Evolutionary conservation across 2,113 vertebrate genomes (phyloP), one percentile per base, ranked within the genome.

Genomic region (Emydura subglobosa): DNA sequence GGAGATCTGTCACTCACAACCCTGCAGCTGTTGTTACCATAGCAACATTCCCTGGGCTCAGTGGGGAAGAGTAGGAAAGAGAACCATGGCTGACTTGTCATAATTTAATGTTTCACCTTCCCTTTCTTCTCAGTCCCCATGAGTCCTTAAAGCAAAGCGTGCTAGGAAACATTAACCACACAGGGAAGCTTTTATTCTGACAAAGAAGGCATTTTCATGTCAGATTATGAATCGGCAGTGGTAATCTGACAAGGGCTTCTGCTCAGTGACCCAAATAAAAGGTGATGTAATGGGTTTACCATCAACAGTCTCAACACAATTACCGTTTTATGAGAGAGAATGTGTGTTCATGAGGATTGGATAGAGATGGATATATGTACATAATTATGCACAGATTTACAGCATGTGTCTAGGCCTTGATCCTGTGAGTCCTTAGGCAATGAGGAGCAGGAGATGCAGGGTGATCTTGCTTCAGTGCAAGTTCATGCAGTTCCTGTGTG

Each of bases 11-110:
- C 81, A 81, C 95, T 97, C 89, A 79, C 91, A 94, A 88, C 91
- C 83, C 79, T 85, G 91, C 96, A 96, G 96, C 95, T 97, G 93
- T 93, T 39, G 19, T 98, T 89, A 27, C 98, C 96, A 96, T 97
- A 93, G 95, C 96, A 97, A 97, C 98, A 0, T 19, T 90, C 59
- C 88, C 95, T 87, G 27, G 95, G 65, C 79, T 86, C 91, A 1
- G 57, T 65, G 5, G 91, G 94, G 89, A 91, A 78, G 22, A 90
- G 88, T 82, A 57, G 76, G 1, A 31, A 7, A 51, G 55, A 81
- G 85, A 82, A 6, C 82, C 72, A 0, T 5, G 80, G 88, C 91
- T 95, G 83, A 42, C n/a, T 94, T 97, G 95, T 81, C 87, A 51
- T 50, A 22, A 7, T 83, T 85, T 83, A 25, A 6, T 42, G 88